Evolutionary conservation across 2,888 invertebrate species (phyloP), one percentile per base, ranked within the genome.

Genomic region (Theristus sp.): DNA sequence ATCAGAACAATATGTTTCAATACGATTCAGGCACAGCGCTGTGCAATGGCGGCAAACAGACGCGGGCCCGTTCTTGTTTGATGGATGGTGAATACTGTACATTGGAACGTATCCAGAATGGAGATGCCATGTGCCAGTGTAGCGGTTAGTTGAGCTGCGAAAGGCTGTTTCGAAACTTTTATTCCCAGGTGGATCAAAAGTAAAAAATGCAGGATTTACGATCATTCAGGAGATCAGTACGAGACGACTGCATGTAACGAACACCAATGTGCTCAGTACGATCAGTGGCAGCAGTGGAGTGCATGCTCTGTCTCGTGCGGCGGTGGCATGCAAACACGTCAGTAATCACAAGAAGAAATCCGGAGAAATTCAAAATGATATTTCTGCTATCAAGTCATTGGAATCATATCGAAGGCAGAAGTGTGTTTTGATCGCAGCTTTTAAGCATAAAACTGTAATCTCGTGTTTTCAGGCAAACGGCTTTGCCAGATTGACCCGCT

Each of bases 171-270:
- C 20, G 20, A 38, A 38, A 38, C 10, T 38, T 38, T 38, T 13
- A 20, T 38, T 38, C 10, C 10, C 20, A 38, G 20, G 20, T 13
- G 10, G 38, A 38, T 38, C 20, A 20, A 10, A 38, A 20, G 10
- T 38, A 20, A 38, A 38, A 20, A 38, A 13, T 13, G 20, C 20
- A 20, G 38, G 20, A 38, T 38, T 10, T 38, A 38, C 38, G 10
- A 10, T 13, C 20, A 38, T 38, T 20, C 10, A 38, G 38, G 38
- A 13, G 38, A 38, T 38, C 10, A 38, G 56, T 2, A 30, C 22
- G 62, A 60, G 25, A 30, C 22, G 20, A 26, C 47, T n/a, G 55
- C 17, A 1, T 62, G 62, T 58, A 58, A 61, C 58, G 49, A 52
- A 13, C 58, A 58, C 26, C 2, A 26, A 13, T 62, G 62, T 38